phyloP scores from a whole-genome alignment of 2,113 vertebrate genomes.

The Hystrix cristata region DNA sequence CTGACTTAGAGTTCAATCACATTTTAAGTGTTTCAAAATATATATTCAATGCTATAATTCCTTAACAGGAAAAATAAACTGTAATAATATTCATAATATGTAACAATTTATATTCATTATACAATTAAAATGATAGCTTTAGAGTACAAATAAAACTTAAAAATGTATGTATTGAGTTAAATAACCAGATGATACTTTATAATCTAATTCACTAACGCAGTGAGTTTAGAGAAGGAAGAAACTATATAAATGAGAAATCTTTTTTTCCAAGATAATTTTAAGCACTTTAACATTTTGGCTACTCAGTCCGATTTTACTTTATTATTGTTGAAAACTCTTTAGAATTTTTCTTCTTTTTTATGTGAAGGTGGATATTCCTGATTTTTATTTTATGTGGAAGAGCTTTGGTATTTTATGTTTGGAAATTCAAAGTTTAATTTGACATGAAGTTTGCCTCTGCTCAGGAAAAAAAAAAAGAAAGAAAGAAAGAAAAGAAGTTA shows the following conservation, averaged over 20 bases:
- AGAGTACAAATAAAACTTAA: slow-evolving; percentile 9
- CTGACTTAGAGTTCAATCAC: background rate
- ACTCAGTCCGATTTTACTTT: background rate
- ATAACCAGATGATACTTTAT: background rate
- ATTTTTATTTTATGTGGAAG: background rate
- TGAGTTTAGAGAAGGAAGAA: background rate
- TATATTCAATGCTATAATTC: background rate
- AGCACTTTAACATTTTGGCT: background rate
- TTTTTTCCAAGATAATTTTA: background rate
- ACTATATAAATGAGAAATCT: background rate
- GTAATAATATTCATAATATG: background rate
- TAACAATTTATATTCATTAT: background rate
- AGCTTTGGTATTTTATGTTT: background rate
- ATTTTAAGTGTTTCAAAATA: background rate
- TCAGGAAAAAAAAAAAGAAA: background rate
- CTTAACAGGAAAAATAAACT: background rate
- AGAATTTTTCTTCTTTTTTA: background rate
- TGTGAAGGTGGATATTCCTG: background rate
- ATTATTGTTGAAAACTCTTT: background rate
- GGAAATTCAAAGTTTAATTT: background rate
- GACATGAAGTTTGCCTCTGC: background rate
- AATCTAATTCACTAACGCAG: background rate
- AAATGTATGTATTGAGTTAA: background rate
- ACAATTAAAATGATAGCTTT: background rate
- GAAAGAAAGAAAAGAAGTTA: background rate